Conservation (phyloP, 2,113 vertebrate genomes). For the Felis chaus region DNA sequence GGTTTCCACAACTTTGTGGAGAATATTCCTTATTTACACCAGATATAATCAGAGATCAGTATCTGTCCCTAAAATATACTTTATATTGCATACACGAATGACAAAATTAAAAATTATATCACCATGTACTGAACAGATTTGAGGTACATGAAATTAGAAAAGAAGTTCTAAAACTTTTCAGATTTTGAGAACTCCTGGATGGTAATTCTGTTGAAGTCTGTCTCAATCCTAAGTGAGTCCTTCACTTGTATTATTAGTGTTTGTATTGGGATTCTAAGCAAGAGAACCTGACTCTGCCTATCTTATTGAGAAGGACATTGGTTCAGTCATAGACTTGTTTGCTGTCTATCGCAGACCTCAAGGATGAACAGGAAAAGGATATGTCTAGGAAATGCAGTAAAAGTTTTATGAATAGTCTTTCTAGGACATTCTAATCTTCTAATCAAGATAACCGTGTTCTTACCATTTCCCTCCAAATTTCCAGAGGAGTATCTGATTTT, state of each 20-base stretch:
- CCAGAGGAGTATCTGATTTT: neutral
- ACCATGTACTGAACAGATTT: neutral
- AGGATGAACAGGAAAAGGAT: neutral
- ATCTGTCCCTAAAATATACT: neutral
- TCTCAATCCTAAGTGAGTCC: neutral
- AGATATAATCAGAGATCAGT: neutral
- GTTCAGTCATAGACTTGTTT: neutral
- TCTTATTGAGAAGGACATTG: neutral
- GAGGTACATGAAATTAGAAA: neutral
- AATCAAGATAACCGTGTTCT: neutral
- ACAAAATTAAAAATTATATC: neutral
- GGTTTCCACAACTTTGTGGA: neutral
- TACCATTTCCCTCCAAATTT: neutral
- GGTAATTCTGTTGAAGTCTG: neutral
- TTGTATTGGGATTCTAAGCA: neutral
- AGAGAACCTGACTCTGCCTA: neutral
- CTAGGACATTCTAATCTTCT: neutral
- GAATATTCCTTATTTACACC: neutral
- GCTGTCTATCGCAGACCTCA: neutral
- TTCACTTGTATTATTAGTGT: neutral
- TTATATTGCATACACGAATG: neutral
- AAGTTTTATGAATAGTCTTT: neutral
- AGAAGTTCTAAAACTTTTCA: neutral
- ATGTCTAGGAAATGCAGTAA: neutral
- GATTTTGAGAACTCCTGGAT: neutral